phyloP scores from a whole-genome alignment of 1,140 invertebrate genomes.

The Ceratina australensis region DNA sequence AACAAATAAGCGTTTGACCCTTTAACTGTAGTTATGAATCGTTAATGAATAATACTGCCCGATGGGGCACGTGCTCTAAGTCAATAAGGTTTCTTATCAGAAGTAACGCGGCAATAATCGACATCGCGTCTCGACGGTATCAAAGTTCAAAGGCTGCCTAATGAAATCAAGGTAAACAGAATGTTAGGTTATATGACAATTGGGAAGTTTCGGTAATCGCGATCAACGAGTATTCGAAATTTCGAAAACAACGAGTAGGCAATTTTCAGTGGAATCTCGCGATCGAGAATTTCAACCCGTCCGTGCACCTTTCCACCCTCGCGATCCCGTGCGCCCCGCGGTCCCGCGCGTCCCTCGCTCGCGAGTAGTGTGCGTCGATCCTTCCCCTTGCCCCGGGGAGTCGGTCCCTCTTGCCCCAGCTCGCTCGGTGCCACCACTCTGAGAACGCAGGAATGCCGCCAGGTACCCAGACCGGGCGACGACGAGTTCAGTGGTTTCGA shows the following conservation, averaged over 20 bases:
- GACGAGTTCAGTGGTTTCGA: conserved; percentile 62
- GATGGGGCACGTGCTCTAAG: too few species aligned
- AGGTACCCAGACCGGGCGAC: conserved; percentile 44
- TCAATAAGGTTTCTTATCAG: too few species aligned
- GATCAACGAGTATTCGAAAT: background rate
- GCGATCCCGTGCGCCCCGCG: conserved; percentile 14
- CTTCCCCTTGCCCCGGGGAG: conserved; percentile 28
- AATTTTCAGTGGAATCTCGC: conserved; percentile 1
- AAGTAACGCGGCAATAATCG: too few species aligned
- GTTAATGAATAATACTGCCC: too few species aligned
- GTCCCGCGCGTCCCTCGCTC: conserved; percentile 42
- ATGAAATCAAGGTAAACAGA: too few species aligned
- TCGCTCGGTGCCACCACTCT: conserved; percentile 49
- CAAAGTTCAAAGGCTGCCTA: too few species aligned
- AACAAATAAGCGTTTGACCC: too few species aligned
- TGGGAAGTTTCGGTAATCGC: too few species aligned
- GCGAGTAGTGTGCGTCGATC: conserved; percentile 28
- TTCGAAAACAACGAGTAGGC: background rate
- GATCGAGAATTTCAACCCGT: conserved; percentile 52
- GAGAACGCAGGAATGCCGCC: conserved; percentile 51
- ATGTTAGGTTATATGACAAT: too few species aligned
- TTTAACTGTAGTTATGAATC: too few species aligned
- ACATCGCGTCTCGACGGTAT: too few species aligned
- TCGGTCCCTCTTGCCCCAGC: conserved; percentile 34
- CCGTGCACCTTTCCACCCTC: conserved; percentile 39